Conservation (phyloP, 2,113 vertebrate species). For the mouse (Mus musculus) region DNA sequence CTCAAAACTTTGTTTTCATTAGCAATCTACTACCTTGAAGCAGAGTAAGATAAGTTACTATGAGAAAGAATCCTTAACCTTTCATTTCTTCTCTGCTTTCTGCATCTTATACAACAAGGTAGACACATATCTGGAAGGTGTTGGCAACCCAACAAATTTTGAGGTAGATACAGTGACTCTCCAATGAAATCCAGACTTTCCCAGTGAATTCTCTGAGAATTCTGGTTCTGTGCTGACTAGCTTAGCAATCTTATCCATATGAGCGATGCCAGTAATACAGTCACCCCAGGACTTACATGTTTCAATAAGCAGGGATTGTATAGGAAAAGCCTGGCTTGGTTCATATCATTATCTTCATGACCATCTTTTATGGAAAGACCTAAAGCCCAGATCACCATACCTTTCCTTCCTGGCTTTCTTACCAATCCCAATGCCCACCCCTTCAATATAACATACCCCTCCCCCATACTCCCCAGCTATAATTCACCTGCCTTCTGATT, state of each 20-base stretch:
- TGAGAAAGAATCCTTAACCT: neutral
- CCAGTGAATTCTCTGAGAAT: neutral
- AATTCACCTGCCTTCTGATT: neutral
- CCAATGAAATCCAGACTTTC: neutral
- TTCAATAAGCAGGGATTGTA: neutral
- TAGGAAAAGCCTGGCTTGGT: neutral
- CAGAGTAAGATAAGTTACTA: neutral
- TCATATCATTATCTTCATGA: neutral
- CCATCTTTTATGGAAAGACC: too few species aligned
- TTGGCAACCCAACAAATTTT: neutral
- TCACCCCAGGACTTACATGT: neutral
- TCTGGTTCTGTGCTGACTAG: neutral
- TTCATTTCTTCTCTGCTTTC: neutral
- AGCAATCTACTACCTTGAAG: neutral
- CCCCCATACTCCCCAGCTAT: neutral
- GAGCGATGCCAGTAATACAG: neutral
- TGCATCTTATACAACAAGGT: neutral
- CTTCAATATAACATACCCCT: neutral
- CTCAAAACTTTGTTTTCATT: conserved; percentile 13
- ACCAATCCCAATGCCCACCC: too few species aligned
- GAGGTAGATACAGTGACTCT: neutral
- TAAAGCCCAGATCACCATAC: neutral
- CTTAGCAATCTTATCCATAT: neutral
- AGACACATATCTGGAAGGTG: neutral
- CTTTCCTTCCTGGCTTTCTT: neutral